A percentile compares a stretch with the other conserved stretches of the same genome.
Conservation (phyloP, 2,888 invertebrate species). For the Nemotelus nigrinus region DNA sequence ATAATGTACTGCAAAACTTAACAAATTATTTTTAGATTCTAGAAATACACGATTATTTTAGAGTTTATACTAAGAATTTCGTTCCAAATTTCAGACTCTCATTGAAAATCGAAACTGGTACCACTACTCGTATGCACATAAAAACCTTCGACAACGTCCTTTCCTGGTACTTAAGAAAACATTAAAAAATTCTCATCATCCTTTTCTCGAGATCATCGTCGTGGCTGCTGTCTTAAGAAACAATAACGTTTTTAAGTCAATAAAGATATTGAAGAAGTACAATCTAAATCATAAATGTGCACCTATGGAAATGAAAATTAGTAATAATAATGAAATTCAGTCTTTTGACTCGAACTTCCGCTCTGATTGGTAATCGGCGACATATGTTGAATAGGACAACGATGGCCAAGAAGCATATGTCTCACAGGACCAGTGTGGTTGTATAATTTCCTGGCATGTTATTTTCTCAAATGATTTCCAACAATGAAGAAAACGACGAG, state of each 20-base stretch:
- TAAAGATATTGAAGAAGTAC: conserved; percentile 36
- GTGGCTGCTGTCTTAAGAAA: conserved; percentile 13
- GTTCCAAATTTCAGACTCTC: too few relatives aligned
- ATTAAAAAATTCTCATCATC: conserved; percentile 13
- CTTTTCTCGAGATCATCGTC: conserved; percentile 4
- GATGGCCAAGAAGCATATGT: conserved; percentile 26
- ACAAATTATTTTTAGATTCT: too few relatives aligned
- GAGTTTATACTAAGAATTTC: too few relatives aligned
- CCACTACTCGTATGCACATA: too few relatives aligned
- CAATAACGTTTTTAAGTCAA: conserved; percentile 40
- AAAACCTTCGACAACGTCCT: too few relatives aligned
- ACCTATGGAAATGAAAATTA: conserved; percentile 26
- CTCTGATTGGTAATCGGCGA: conserved; percentile 44
- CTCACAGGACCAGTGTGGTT: background rate
- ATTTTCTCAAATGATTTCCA: background rate
- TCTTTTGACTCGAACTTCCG: conserved; percentile 36
- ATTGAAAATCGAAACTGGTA: too few relatives aligned
- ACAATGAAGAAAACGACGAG: background rate
- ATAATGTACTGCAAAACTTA: too few relatives aligned
- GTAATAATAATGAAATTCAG: conserved; percentile 39
- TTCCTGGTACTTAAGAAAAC: background rate
- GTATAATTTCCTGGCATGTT: conserved; percentile 27
- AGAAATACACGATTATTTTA: too few relatives aligned
- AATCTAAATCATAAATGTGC: conserved; percentile 41
- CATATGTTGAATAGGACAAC: conserved; percentile 17